phyloP scores from a whole-genome alignment of 2,888 invertebrate genomes.

The Prenolepis imparis region DNA sequence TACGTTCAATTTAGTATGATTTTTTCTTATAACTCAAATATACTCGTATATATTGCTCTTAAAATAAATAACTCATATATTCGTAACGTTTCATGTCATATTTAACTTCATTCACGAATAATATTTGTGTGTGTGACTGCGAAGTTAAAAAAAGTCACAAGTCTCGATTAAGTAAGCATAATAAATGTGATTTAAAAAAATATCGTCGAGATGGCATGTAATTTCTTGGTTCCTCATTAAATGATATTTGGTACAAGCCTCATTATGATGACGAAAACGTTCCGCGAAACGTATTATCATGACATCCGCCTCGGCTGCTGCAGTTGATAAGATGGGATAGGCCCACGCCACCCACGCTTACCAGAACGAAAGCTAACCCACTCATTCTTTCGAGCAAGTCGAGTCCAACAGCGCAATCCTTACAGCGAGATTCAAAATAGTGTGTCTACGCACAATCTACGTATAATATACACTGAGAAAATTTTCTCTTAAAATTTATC shows the following conservation, averaged over 20 bases:
- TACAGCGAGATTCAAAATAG: conserved; percentile 40
- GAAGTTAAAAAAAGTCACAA: background rate
- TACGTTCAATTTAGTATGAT: background rate
- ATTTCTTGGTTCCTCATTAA: conserved; percentile 5
- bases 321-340: conserved; percentile 76
- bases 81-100: background rate
- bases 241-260: background rate
- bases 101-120: background rate
- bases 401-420: conserved; percentile 26
- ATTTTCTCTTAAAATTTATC: too few relatives aligned
- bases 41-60: background rate
- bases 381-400: conserved; percentile 51
- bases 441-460: background rate
- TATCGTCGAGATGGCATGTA: background rate
- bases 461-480: too few relatives aligned
- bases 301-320: conserved; percentile 79
- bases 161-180: background rate
- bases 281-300: conserved; percentile 78
- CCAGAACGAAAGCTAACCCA: conserved; percentile 68
- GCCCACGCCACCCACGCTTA: conserved; percentile 71
- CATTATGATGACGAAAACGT: conserved; percentile 67
- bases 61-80: background rate
- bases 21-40: background rate
- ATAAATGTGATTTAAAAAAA: background rate
- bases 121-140: background rate